Conservation (phyloP, 2,113 vertebrate species). For the Orcinus orca region DNA sequence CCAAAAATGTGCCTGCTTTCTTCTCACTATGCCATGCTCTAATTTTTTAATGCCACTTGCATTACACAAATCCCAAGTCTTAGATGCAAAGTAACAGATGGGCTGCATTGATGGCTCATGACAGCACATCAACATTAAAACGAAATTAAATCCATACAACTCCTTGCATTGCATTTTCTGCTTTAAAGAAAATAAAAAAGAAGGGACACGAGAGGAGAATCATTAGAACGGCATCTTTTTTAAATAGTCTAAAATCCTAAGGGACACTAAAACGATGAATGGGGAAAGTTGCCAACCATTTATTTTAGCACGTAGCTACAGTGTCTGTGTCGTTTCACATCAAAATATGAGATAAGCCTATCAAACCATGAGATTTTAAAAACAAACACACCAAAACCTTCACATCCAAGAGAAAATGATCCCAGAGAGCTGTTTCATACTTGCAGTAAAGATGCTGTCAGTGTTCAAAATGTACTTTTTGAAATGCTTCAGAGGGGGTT, state of each 20-base stretch:
- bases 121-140: conserved; percentile 14
- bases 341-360: conserved; percentile 26
- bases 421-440: background rate
- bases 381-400: conserved; percentile 35
- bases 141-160: conserved; percentile 31
- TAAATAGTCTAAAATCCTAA: conserved; percentile 38
- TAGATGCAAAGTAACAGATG: conserved; percentile 59
- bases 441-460: conserved; percentile 1
- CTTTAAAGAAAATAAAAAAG: conserved; percentile 4
- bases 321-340: conserved; percentile 23
- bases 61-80: conserved; percentile 23
- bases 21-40: background rate
- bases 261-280: conserved; percentile 29
- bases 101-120: conserved; percentile 24
- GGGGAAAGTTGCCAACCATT: conserved; percentile 38
- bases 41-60: background rate
- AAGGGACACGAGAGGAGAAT: background rate
- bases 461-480: background rate
- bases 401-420: background rate
- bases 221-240: background rate
- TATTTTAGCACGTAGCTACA: conserved; percentile 11
- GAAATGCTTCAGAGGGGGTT: conserved; percentile 31
- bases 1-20: background rate
- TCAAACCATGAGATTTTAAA: conserved; percentile 34
- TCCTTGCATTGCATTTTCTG: conserved; percentile 27